Conservation (phyloP, 2,797 vertebrate genomes). For the Eulemur coronatus region DNA sequence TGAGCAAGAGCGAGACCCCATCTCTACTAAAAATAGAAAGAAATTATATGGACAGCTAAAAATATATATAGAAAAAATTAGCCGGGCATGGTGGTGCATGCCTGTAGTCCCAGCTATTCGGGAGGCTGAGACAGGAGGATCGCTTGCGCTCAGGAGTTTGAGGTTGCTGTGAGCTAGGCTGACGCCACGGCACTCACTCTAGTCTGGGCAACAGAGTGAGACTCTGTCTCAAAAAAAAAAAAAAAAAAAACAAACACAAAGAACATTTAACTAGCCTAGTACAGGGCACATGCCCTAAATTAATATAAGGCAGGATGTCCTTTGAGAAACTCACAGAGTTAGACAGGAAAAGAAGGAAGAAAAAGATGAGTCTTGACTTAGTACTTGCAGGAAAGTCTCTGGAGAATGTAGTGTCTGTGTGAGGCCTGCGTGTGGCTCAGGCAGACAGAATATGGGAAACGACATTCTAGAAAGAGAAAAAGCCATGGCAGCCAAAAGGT, state of each 20-base stretch:
- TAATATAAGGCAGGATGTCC: background rate
- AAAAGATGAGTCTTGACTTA: background rate
- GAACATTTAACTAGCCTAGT: background rate
- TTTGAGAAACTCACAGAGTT: background rate
- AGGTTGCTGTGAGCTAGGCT: too few species aligned
- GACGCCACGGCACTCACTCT: too few species aligned
- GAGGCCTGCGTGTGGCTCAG: background rate
- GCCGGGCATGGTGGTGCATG: too few species aligned
- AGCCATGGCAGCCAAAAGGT: background rate
- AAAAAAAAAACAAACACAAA: background rate
- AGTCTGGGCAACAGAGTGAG: too few species aligned
- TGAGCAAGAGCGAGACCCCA: too few species aligned
- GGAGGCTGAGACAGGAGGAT: too few species aligned
- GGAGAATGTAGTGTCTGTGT: background rate
- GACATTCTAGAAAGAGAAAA: background rate
- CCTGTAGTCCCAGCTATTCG: too few species aligned
- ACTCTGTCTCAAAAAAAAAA: too few species aligned
- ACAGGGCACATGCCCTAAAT: background rate
- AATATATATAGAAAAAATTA: too few species aligned
- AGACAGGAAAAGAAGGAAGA: background rate
- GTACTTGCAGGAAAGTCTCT: background rate
- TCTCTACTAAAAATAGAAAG: too few species aligned
- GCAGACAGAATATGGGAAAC: background rate
- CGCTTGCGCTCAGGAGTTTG: too few species aligned
- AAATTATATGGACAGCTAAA: too few species aligned